A percentile compares a stretch with the other conserved stretches of the same genome.
These are phyloP conservation scores for Sinocyclocheilus maitianheensis DNA, from an alignment of 2,113 vertebrate species.

Conservation along the genomic window DNA sequence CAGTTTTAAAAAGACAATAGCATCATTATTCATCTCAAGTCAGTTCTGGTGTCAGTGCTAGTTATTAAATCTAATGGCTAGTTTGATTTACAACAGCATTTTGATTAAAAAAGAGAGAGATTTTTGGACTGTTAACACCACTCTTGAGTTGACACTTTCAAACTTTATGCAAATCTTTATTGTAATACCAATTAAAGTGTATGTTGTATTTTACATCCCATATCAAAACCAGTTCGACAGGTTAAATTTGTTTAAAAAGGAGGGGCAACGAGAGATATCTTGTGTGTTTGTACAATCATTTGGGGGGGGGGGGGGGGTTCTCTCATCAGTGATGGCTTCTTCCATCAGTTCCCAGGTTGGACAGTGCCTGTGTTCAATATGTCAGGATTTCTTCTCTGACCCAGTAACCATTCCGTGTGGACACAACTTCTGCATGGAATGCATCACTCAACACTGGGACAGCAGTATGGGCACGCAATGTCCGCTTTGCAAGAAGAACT, in stretches of 20 bases:
- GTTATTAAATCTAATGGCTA: not conserved
- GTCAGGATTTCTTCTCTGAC: conserved; percentile 26
- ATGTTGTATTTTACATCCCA: not conserved
- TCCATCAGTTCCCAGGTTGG: not conserved
- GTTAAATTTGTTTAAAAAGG: not conserved
- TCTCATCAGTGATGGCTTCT: not conserved
- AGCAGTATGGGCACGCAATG: not conserved
- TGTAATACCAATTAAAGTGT: not conserved
- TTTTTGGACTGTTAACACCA: not conserved
- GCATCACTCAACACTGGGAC: conserved; percentile 39
- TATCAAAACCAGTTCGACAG: not conserved
- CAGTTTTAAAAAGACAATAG: not conserved
- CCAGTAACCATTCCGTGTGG: conserved; percentile 45
- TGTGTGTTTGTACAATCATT: not conserved
- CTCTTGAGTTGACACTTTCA: conserved; percentile 26
- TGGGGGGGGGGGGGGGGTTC: not conserved
- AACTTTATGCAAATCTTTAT: not conserved
- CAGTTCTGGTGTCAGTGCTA: not conserved
- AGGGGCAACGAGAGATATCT: not conserved
- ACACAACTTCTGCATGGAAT: conserved; percentile 46
- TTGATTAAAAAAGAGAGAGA: not conserved
- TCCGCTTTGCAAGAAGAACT: conserved; percentile 27
- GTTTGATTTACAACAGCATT: not conserved
- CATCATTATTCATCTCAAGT: not conserved
- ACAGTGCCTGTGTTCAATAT: conserved; percentile 34